Conservation (phyloP, 2,888 invertebrate species). For the Pollenia griseotomentosa region DNA sequence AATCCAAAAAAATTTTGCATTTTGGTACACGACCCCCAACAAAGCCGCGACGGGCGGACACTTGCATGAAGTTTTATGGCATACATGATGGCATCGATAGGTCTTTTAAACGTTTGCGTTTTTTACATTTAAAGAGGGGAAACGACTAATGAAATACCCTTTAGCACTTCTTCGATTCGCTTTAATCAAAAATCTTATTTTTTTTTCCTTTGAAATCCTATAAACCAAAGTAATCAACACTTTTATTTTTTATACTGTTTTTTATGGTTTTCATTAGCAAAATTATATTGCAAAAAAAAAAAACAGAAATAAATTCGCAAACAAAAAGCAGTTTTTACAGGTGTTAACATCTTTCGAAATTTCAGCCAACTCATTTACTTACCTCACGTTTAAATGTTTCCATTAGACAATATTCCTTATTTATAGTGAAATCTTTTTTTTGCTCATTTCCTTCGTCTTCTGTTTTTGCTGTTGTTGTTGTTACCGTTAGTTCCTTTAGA, state of each 20-base stretch:
- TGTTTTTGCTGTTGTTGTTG: constrained; percentile 5
- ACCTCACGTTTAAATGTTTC: constrained; percentile 83
- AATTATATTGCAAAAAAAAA: not conserved
- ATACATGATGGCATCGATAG: no score
- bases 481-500: constrained; percentile 75
- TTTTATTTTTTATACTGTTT: not conserved
- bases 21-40: no score
- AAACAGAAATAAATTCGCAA: not conserved
- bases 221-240: not conserved
- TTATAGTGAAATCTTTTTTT: constrained; percentile 46
- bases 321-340: not conserved
- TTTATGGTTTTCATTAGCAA: constrained; percentile 2
- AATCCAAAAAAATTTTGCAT: no score
- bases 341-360: not conserved
- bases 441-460: constrained; percentile 30
- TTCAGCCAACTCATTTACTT: constrained; percentile 54
- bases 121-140: not conserved
- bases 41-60: no score
- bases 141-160: no score
- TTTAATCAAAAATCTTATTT: not conserved
- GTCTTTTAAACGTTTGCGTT: not conserved
- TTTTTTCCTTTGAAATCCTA: not conserved
- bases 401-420: constrained; percentile 80
- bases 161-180: not conserved
- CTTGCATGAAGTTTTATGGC: no score